Evolutionary conservation across 2,113 vertebrate species (phyloP), one percentile per base, ranked within the genome.

Genomic region (Oryzias celebensis): DNA sequence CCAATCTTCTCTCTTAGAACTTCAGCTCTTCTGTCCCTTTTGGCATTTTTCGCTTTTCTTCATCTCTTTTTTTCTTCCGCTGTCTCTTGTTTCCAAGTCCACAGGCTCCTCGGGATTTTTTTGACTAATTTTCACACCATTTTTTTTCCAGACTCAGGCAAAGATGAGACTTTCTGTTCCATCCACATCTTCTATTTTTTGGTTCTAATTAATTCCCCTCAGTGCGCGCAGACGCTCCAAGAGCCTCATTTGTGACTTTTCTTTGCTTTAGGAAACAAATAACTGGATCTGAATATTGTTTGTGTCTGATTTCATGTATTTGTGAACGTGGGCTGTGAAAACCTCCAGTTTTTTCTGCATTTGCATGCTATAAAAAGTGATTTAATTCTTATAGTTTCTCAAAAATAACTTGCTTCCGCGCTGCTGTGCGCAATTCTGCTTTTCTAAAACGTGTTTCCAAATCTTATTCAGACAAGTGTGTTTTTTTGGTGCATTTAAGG

Each of bases 251-350:
- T 36, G 10, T 3, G 36, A 36, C 26, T 28, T 28, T 26, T 28
- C 26, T 28, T 28, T 28, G 26, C 80, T 88, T 84, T 85, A 82
- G 86, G 88, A 87, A 83, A 82, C 75, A 86, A 85, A 88, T 87
- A 87, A 90, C 86, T 90, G 82, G 85, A 81, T 73, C 77, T 84
- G 81, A 81, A 86, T 85, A 60, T 82, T 70, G 71, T 72, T 80
- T 71, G 68, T 72, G 77, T 73, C 75, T 73, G 76, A 81, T 80
- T 78, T 47, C 2, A 12, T 36, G 2, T 36, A 36, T 36, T 12
- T 36, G 12, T 36, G 2, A 36, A 12, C 10, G 36, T 36, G 36
- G 36, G 36, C 36, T 36, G 36, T 2, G 36, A 10, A 36, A 36
- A 36, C 8, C 0, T 36, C 8, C 31, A 2, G 7, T 36, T 36